Evolutionary conservation across 2,888 invertebrate genomes (phyloP).

Genomic region (Synanthedon tipuliformis): DNA sequence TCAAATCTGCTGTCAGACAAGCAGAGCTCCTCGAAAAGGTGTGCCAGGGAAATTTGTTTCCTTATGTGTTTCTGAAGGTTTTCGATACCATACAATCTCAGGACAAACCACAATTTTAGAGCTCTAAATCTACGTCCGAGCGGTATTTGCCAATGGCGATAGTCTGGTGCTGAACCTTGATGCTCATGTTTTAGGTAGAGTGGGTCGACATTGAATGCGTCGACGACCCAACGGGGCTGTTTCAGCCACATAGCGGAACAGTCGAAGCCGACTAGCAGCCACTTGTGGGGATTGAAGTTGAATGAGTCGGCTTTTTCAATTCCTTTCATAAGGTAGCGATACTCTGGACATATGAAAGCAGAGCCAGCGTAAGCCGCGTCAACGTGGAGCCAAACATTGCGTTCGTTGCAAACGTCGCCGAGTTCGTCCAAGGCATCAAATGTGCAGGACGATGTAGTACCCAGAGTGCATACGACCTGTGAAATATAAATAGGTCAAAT

Average conservation of each 20-base stretch:
- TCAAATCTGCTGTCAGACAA: conserved; percentile 86
- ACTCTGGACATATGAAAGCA: conserved; percentile 97
- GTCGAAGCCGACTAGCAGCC: conserved; percentile 99
- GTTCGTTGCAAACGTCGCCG: conserved; percentile 85
- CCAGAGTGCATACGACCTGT: conserved; percentile 88
- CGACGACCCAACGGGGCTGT: conserved; percentile 88
- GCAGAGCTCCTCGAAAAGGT: conserved; percentile 86
- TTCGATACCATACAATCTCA: conserved; percentile 88
- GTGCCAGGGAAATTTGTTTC: conserved; percentile 86
- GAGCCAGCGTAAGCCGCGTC: conserved; percentile 98
- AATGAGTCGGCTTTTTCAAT: conserved; percentile 93
- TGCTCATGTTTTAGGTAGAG: conserved; percentile 94
- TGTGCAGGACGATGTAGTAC: conserved; percentile 95
- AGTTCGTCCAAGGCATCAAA: conserved; percentile 92
- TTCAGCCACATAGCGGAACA: conserved; percentile 98
- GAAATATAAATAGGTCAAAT: conserved; percentile 6
- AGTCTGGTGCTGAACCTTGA: conserved; percentile 91
- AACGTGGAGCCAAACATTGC: conserved; percentile 91
- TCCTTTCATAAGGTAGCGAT: conserved; percentile 89
- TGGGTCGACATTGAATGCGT: conserved; percentile 98
- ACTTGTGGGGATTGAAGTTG: conserved; percentile 99
- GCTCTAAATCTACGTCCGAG: conserved; percentile 92
- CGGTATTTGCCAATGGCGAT: conserved; percentile 98
- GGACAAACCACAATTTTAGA: conserved; percentile 94
- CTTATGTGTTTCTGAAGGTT: conserved; percentile 89